These are phyloP conservation scores for Cryptocephalus primarius DNA, from an alignment of 2,888 invertebrate genomes.

Conservation along the genomic window DNA sequence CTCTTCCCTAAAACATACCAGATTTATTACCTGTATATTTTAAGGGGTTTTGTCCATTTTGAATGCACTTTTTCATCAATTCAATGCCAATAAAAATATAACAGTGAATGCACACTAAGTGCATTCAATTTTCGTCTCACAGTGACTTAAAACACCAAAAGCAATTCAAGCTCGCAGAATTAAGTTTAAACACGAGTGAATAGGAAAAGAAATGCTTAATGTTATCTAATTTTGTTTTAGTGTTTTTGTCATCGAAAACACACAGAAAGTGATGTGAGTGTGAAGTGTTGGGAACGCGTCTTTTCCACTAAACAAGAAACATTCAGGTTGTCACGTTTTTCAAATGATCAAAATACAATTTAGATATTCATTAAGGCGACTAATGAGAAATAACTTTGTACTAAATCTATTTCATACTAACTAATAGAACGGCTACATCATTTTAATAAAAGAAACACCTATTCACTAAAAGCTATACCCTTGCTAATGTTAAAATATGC, in stretches of 20 bases:
- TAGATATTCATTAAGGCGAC: too few relatives aligned
- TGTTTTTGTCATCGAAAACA: slow-evolving; percentile 10
- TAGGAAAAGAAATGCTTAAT: too few relatives aligned
- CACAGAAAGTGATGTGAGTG: slow-evolving; percentile 11
- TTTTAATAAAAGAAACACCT: too few relatives aligned
- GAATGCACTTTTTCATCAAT: slow-evolving; percentile 7
- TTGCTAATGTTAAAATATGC: too few relatives aligned
- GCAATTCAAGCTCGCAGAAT: neutral
- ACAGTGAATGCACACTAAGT: slow-evolving; percentile 3
- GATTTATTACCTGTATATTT: slow-evolving; percentile 18
- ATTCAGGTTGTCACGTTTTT: slow-evolving; percentile 13
- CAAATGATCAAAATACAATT: neutral
- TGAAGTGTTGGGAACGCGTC: slow-evolving; percentile 14
- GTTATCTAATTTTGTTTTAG: slow-evolving; percentile 1
- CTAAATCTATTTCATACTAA: too few relatives aligned
- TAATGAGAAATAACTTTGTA: too few relatives aligned
- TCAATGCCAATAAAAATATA: slow-evolving; percentile 2
- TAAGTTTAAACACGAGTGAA: too few relatives aligned
- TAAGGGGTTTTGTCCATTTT: slow-evolving; percentile 7
- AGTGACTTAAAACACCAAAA: slow-evolving; percentile 10
- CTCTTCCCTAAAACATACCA: slow-evolving; percentile 27
- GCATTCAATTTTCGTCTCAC: slow-evolving; percentile 11
- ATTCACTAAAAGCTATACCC: too few relatives aligned
- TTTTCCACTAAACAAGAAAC: slow-evolving; percentile 7
- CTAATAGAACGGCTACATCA: too few relatives aligned